Percentiles rank a stretch among this genome's conserved stretches.
phyloP scores from a whole-genome alignment of 2,888 invertebrate species.

The Amiota minor region DNA sequence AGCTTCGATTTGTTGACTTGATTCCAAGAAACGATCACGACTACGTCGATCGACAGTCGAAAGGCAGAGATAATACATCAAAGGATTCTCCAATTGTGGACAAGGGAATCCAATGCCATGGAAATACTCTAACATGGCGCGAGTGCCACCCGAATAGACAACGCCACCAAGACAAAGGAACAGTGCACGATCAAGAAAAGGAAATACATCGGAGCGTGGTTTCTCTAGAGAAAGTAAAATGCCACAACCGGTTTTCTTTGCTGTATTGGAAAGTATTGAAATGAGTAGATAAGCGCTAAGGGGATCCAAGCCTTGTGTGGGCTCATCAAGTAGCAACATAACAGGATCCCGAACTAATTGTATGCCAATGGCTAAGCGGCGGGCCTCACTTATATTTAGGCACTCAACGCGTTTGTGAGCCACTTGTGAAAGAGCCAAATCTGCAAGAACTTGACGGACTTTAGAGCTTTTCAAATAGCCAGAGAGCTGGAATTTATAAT shows the following conservation, averaged over 20 bases:
- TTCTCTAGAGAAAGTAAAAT: conserved; percentile 94
- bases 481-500: conserved; percentile 76
- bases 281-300: conserved; percentile 95
- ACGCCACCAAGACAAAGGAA: conserved; percentile 93
- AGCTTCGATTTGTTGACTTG: conserved; percentile 93
- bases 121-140: conserved; percentile 95
- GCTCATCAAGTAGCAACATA: conserved; percentile 91
- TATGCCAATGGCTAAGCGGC: conserved; percentile 91
- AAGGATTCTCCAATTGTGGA: conserved; percentile 95
- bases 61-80: conserved; percentile 92
- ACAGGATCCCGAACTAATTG: conserved; percentile 96
- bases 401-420: conserved; percentile 87
- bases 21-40: conserved; percentile 92
- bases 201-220: conserved; percentile 94
- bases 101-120: conserved; percentile 96
- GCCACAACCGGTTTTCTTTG: conserved; percentile 92
- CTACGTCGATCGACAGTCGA: conserved; percentile 81
- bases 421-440: conserved; percentile 93
- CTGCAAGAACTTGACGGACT: conserved; percentile 93
- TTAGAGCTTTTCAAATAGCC: conserved; percentile 86
- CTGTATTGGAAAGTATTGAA: conserved; percentile 91
- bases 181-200: conserved; percentile 92
- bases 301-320: conserved; percentile 95
- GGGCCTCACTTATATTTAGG: conserved; percentile 90
- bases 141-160: conserved; percentile 92